Evolutionary conservation across 2,113 vertebrate species (phyloP).

Genomic region (Calcarius ornatus): DNA sequence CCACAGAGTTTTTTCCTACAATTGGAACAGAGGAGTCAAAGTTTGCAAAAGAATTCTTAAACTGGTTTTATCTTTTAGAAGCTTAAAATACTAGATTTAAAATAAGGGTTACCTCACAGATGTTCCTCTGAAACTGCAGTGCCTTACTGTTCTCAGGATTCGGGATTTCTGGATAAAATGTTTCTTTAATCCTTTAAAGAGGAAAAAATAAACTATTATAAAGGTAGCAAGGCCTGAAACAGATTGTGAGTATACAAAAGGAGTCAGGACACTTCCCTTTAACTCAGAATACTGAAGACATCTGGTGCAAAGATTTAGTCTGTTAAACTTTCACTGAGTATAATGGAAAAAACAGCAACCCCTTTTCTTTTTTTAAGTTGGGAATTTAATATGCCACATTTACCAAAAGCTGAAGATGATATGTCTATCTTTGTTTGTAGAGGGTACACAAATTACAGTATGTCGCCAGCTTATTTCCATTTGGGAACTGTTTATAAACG

Average conservation of each 20-base stretch:
- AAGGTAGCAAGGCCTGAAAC: not conserved
- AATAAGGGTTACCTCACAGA: slow-evolving; percentile 72
- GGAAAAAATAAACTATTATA: slow-evolving; percentile 14
- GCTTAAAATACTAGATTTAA: not conserved
- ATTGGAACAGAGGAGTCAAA: not conserved
- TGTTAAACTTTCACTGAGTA: not conserved
- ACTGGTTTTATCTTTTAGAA: not conserved
- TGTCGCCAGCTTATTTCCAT: not conserved
- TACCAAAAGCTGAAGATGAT: not conserved
- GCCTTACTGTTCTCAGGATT: slow-evolving; percentile 83
- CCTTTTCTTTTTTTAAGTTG: not conserved
- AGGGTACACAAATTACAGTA: not conserved
- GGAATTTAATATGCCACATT: not conserved
- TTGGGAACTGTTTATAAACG: not conserved
- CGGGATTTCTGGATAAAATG: slow-evolving; percentile 81
- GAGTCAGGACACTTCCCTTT: not conserved
- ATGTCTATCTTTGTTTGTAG: not conserved
- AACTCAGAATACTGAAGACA: not conserved
- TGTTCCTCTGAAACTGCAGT: slow-evolving; percentile 77
- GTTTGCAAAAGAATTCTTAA: not conserved
- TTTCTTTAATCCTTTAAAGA: slow-evolving; percentile 81
- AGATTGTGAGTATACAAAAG: not conserved
- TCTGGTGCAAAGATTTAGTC: slow-evolving; percentile 15
- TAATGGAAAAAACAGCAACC: not conserved
- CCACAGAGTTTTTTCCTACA: not conserved